A percentile compares a stretch with the other conserved stretches of the same genome.
Evolutionary conservation across 2,113 vertebrate species (phyloP).

Genomic region (Eptesicus fuscus): DNA sequence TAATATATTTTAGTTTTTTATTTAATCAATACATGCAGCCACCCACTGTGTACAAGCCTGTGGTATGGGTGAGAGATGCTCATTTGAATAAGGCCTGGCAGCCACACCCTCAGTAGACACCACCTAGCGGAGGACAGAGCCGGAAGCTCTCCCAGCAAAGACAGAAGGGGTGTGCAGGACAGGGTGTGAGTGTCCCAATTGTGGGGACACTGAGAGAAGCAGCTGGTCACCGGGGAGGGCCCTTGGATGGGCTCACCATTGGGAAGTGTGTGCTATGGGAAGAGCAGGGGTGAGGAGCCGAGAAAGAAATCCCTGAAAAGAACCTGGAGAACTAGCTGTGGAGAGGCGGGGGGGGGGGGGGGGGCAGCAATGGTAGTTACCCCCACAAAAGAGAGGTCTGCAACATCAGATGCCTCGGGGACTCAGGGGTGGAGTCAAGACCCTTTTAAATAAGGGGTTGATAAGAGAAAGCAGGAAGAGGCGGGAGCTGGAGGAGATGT

Average conservation of each 20-base stretch:
- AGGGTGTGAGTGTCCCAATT: fast-evolving
- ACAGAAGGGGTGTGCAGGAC: neutral
- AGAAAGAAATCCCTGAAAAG: neutral
- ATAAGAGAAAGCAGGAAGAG: no score
- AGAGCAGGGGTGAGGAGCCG: neutral
- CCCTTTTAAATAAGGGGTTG: neutral
- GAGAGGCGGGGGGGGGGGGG: neutral
- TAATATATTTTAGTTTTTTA: neutral
- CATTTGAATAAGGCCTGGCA: neutral
- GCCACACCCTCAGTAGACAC: neutral
- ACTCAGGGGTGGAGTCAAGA: neutral
- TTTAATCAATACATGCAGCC: no score
- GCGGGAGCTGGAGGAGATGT: neutral
- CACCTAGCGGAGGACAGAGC: neutral
- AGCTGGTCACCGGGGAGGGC: fast-evolving
- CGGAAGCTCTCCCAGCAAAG: neutral
- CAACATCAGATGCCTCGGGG: fast-evolving
- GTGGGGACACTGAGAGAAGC: neutral
- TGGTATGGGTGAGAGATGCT: neutral
- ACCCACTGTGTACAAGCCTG: neutral
- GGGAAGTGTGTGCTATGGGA: no score
- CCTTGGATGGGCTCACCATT: neutral
- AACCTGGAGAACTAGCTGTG: neutral
- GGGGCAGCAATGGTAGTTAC: neutral
- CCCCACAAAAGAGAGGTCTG: fast-evolving